Evolutionary conservation across 2,797 vertebrate genomes (phyloP), one percentile per base, ranked within the genome.

Genomic region (Muscicapa striata): DNA sequence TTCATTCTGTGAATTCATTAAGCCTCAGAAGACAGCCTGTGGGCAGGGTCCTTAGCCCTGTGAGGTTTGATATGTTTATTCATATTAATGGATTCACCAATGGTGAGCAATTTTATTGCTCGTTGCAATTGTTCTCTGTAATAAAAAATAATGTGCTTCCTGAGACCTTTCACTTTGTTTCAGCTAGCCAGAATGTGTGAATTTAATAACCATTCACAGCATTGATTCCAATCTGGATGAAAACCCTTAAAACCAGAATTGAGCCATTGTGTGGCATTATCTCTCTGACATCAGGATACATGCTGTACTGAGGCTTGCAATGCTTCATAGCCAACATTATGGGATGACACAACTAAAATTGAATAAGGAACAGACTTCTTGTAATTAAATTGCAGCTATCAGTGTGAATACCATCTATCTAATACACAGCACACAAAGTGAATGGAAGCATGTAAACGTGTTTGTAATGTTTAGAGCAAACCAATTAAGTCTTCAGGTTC

Each of bases 371-470:
- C 46, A 95, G 91, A 48, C 36, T 94, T 84, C 85, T 70, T 92
- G 51, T 96, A 97, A 97, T 96, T 95, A 96, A 96, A 97, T 95
- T 95, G 88, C 49, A 90, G 88, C 97, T 95, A 92, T 94, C 93
- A 90, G 84, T 84, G 93, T 90, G 72, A 97, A 96, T 89, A 73
- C 82, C 63, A 87, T 91, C 94, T 92, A 94, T 95, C 92, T 96
- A 89, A 96, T 59, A 94, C 63, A 76, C 38, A 85, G 77, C 49
- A 46, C 66, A 94, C 52, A 77, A 90, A 96, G 84, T 91, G 89
- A 97, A 95, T 91, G 69, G 92, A 93, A 96, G 77, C 86, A 76
- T 80, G 75, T 51, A 93, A 94, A 95, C 8, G 7, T 92, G 86
- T 91, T 92, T 92, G 84, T 67, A 94, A 89, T 94, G 87, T 97